These are phyloP conservation scores for Eristalis arbustorum DNA, from an alignment of 2,888 invertebrate species.

Conservation along the genomic window DNA sequence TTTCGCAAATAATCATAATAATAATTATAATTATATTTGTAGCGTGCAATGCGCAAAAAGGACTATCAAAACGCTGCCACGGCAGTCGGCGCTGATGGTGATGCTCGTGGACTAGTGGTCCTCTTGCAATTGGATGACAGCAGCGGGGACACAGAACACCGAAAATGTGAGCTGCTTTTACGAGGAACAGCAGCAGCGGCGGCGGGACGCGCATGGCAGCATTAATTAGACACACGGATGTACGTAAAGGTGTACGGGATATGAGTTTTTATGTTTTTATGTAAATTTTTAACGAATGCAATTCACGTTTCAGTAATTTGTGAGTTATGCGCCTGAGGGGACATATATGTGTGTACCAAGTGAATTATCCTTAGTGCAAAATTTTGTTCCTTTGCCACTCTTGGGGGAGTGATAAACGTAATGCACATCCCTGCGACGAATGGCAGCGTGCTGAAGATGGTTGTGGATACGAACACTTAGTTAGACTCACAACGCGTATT, in stretches of 20 bases:
- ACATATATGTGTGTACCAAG: background rate
- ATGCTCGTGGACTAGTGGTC: background rate
- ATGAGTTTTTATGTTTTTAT: slow-evolving; percentile 30
- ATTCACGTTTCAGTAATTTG: slow-evolving; percentile 31
- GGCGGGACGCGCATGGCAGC: background rate
- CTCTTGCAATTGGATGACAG: background rate
- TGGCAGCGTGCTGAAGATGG: background rate
- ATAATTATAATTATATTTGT: slow-evolving; percentile 61
- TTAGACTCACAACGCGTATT: too few species aligned
- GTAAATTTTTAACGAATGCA: slow-evolving; percentile 34
- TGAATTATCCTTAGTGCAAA: slow-evolving; percentile 8
- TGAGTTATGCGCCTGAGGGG: slow-evolving; percentile 12
- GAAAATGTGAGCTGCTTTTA: slow-evolving; percentile 30
- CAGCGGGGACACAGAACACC: background rate
- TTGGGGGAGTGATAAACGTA: background rate
- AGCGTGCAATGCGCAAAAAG: slow-evolving; percentile 24
- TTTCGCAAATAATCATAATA: slow-evolving; percentile 67
- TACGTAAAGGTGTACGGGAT: slow-evolving; percentile 5
- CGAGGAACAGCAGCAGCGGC: background rate
- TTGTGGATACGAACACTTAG: background rate
- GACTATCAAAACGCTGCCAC: slow-evolving; percentile 9
- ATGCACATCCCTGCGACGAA: background rate
- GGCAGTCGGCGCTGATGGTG: background rate
- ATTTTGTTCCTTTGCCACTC: background rate
- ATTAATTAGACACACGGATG: slow-evolving; percentile 35